Evolutionary conservation across 2,797 vertebrate species (phyloP).

Genomic region (Pygocentrus nattereri): DNA sequence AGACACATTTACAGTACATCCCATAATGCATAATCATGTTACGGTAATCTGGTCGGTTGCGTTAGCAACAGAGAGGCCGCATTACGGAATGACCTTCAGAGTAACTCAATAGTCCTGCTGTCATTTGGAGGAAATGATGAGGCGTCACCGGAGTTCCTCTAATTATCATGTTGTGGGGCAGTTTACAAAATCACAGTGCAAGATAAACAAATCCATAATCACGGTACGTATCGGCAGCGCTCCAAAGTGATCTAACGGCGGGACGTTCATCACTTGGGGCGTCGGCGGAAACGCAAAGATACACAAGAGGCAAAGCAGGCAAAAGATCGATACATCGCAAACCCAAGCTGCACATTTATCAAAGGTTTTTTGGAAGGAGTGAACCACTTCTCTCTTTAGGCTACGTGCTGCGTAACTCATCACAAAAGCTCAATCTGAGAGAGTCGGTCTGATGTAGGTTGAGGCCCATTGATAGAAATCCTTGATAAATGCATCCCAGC

Average conservation of each 20-base stretch:
- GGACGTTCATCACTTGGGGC: slow-evolving; percentile 30
- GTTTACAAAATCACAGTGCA: slow-evolving; percentile 1
- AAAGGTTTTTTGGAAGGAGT: slow-evolving; percentile 72
- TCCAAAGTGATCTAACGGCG: slow-evolving; percentile 25
- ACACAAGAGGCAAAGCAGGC: slow-evolving; percentile 65
- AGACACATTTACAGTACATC: slow-evolving; percentile 45
- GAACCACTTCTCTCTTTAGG: slow-evolving; percentile 48
- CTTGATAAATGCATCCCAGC: slow-evolving; percentile 78
- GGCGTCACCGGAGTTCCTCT: slow-evolving; percentile 11
- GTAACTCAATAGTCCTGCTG: slow-evolving; percentile 4
- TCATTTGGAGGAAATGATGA: slow-evolving; percentile 40
- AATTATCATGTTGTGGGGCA: slow-evolving; percentile 11
- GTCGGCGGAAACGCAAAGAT: slow-evolving; percentile 37
- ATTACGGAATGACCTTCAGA: slow-evolving; percentile 37
- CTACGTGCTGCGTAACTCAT: slow-evolving; percentile 39
- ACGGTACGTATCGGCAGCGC: slow-evolving; percentile 4
- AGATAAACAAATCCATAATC: slow-evolving; percentile 1
- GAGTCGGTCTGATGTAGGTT: slow-evolving; percentile 58
- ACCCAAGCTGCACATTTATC: slow-evolving; percentile 76
- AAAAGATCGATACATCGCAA: slow-evolving; percentile 57
- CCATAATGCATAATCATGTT: slow-evolving; percentile 63
- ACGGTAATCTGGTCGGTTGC: slow-evolving; percentile 61
- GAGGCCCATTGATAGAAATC: slow-evolving; percentile 60
- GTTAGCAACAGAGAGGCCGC: slow-evolving; percentile 45
- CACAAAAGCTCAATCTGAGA: slow-evolving; percentile 38